Base-by-base conservation (phyloP, 2,113 vertebrate genomes). In the Takifugu flavidus region DNA sequence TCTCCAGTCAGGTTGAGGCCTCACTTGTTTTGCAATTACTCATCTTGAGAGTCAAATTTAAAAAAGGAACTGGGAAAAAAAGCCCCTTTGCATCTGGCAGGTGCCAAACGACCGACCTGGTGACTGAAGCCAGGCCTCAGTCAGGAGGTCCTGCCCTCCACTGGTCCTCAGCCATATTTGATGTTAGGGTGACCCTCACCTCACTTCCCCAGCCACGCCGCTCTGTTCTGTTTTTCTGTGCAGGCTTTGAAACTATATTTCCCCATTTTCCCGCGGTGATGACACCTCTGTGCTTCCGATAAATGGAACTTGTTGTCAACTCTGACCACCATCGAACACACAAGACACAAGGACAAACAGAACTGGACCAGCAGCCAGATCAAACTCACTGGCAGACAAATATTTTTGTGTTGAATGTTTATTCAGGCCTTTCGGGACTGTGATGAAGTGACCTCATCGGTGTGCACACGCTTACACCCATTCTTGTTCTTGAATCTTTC, bases 331-430 rank as follows among this genome's bases (percentile, higher is more conserved):
- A 1, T 4, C 79, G 82, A 82, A 81, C 62, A 75, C n/a, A 57
- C 15, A 64, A 70, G 59, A 67, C 67, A 57, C n/a, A 65, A 62
- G 72, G 63, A 66, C 75, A 82, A 84, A 81, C 82, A 74, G 46
- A 55, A n/a, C 49, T 27, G 49, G 53, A 62, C 15, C 62, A 72
- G 80, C 64, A 56, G 56, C 67, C 65, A 72, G 65, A 76, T 74
- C 46, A 31, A 78, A 67, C 56, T 75, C 25, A 4, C 65, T 51
- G 56, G 53, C 77, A 70, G 75, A 77, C 56, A 82, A 79, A 82
- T 80, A 75, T 82, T 80, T 75, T 64, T 50, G 49, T 45, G 0
- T 3, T 45, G 49, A 72, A 69, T 87, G 82, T 88, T 88, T 87
- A 66, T 70, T 82, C 79, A 86, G 80, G 79, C 70, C 1, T 49